Conservation (phyloP, 2,888 invertebrate genomes). For the Doris montereyensis region DNA sequence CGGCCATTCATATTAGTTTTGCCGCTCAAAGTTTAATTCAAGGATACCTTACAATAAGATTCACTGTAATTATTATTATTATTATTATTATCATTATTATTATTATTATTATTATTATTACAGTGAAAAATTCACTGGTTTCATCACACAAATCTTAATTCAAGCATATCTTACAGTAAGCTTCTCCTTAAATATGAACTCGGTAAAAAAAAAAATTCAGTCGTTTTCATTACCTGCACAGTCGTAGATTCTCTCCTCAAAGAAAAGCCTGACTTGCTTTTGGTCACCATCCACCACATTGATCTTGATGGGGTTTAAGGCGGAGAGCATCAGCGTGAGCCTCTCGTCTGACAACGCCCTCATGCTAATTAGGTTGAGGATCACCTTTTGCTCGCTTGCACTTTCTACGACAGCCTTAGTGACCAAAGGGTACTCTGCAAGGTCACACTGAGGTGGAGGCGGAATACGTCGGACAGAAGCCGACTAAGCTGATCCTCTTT, state of each 20-base stretch:
- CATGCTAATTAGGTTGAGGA: conserved; percentile 40
- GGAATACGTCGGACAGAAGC: conserved; percentile 46
- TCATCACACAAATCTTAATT: no score
- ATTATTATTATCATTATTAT: no score
- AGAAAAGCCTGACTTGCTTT: conserved; percentile 49
- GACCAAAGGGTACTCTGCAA: conserved; percentile 53
- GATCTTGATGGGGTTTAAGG: conserved; percentile 48
- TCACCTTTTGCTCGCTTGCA: conserved; percentile 45
- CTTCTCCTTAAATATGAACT: no score
- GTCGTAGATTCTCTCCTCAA: conserved; percentile 64
- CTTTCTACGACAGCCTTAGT: conserved; percentile 58
- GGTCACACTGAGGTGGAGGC: conserved; percentile 49
- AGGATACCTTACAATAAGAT: no score
- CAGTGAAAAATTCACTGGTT: no score
- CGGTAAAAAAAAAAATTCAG: no score
- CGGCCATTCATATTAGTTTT: no score
- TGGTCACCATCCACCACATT: conserved; percentile 35
- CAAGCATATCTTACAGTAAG: no score
- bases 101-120: no score
- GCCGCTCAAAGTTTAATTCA: no score
- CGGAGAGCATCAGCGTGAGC: conserved; percentile 45
- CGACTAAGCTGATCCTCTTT: conserved; percentile 25
- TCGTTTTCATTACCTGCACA: no score
- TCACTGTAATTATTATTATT: no score
- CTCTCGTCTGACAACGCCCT: conserved; percentile 43